phyloP scores from a whole-genome alignment of 1,140 invertebrate species.

The Nylanderia fulva region DNA sequence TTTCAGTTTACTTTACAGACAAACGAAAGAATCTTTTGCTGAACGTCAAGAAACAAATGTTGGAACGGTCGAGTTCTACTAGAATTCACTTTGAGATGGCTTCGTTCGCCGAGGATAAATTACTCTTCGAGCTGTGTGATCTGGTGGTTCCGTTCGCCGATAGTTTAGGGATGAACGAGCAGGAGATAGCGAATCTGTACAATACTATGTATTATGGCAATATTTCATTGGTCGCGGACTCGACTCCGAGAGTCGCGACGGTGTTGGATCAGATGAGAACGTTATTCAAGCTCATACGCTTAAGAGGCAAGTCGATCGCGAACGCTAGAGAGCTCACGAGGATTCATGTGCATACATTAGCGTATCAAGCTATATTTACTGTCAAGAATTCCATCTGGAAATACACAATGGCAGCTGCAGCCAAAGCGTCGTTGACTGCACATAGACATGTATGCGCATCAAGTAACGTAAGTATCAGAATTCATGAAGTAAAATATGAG shows the following conservation, averaged over 20 bases:
- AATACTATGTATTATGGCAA: constrained; percentile 90
- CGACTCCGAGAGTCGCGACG: constrained; percentile 92
- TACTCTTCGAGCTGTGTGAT: constrained; percentile 90
- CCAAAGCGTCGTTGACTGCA: constrained; percentile 94
- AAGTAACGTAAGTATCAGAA: constrained; percentile 85
- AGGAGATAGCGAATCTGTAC: constrained; percentile 93
- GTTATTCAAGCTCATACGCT: constrained; percentile 88
- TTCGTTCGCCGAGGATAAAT: constrained; percentile 91
- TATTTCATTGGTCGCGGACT: constrained; percentile 91
- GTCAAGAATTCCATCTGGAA: constrained; percentile 90
- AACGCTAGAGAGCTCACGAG: constrained; percentile 89
- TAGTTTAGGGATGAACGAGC: constrained; percentile 97
- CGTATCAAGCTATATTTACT: constrained; percentile 94
- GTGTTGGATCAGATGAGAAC: constrained; percentile 94
- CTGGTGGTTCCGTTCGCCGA: constrained; percentile 92
- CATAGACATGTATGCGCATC: constrained; percentile 95
- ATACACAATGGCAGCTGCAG: constrained; percentile 92
- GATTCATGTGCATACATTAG: constrained; percentile 95
- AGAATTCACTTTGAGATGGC: constrained; percentile 96
- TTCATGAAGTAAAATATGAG: background rate
- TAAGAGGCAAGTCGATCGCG: constrained; percentile 82
- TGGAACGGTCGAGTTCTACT: constrained; percentile 87
- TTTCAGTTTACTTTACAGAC: no score
- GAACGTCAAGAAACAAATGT: constrained; percentile 90
- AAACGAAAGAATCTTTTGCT: constrained; percentile 88